These are phyloP conservation scores for Poeciliopsis presidionis DNA, from an alignment of 2,797 vertebrate species.

Conservation along the genomic window DNA sequence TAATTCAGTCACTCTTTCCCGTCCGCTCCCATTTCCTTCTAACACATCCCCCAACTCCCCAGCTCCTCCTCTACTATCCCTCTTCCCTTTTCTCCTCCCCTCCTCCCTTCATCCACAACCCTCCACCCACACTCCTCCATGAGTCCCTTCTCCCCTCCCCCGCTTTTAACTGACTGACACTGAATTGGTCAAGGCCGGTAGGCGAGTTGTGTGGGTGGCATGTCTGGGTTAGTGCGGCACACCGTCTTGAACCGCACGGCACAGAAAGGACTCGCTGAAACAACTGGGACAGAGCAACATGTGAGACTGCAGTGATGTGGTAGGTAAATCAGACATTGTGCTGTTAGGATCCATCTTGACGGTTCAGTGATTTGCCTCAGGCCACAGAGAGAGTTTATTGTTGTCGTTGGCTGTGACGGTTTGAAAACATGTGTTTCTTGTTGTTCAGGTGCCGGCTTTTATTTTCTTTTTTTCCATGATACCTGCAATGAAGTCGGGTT, in stretches of 20 bases:
- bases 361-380: constrained; percentile 14
- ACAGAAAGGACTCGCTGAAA: constrained; percentile 42
- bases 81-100: constrained; percentile 35
- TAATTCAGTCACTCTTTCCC: constrained; percentile 25
- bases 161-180: constrained; percentile 37
- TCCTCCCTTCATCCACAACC: constrained; percentile 39
- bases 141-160: constrained; percentile 49
- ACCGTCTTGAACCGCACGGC: constrained; percentile 43
- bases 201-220: constrained; percentile 61
- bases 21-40: constrained; percentile 16
- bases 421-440: constrained; percentile 31
- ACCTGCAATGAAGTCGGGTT: background rate
- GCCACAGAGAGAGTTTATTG: constrained; percentile 11
- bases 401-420: constrained; percentile 12
- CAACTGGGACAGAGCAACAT: constrained; percentile 33
- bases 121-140: constrained; percentile 22
- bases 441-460: constrained; percentile 8
- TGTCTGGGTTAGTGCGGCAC: constrained; percentile 69
- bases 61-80: constrained; percentile 31
- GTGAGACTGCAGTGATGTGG: constrained; percentile 36
- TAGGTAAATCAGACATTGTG: constrained; percentile 26
- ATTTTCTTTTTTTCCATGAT: constrained; percentile 7
- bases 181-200: constrained; percentile 57
- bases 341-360: constrained; percentile 4
- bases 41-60: constrained; percentile 28